Conservation (phyloP, 92 coral and sea anemone species). For the Porites cylindrica region DNA sequence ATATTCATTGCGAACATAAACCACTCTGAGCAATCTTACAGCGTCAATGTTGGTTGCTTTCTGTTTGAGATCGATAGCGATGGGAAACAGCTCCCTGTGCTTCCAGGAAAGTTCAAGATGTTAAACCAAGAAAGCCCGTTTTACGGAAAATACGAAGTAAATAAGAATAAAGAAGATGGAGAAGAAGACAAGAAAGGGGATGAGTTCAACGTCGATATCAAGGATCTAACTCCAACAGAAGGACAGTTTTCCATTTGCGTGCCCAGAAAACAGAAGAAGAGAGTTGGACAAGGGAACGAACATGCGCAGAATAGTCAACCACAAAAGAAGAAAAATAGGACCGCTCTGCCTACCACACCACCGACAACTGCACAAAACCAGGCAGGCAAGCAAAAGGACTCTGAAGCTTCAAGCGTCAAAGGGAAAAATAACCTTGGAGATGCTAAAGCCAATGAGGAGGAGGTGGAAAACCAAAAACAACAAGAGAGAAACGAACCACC, state of each 20-base stretch:
- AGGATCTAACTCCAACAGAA: background rate
- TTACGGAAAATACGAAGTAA: conserved; percentile 4
- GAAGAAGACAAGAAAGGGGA: conserved; percentile 3
- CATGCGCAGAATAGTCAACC: background rate
- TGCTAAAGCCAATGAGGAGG: background rate
- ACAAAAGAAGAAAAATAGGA: background rate
- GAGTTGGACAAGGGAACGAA: background rate
- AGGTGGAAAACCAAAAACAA: background rate
- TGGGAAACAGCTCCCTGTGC: conserved; percentile 52
- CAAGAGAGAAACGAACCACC: too few species aligned
- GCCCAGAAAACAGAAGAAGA: background rate
- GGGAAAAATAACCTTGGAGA: background rate
- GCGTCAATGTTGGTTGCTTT: conserved; percentile 66
- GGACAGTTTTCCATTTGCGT: background rate
- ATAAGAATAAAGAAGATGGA: background rate
- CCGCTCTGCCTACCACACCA: conserved; percentile 14
- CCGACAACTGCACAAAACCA: too few species aligned
- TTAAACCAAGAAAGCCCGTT: conserved; percentile 50
- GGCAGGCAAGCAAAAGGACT: too few species aligned
- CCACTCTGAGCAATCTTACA: background rate
- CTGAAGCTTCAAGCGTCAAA: background rate
- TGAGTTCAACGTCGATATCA: background rate
- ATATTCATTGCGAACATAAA: conserved; percentile 86
- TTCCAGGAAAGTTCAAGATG: conserved; percentile 43
- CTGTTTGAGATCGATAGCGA: conserved; percentile 57